Evolutionary conservation across 2,797 vertebrate genomes (phyloP).

Genomic region (Xenopus petersii): DNA sequence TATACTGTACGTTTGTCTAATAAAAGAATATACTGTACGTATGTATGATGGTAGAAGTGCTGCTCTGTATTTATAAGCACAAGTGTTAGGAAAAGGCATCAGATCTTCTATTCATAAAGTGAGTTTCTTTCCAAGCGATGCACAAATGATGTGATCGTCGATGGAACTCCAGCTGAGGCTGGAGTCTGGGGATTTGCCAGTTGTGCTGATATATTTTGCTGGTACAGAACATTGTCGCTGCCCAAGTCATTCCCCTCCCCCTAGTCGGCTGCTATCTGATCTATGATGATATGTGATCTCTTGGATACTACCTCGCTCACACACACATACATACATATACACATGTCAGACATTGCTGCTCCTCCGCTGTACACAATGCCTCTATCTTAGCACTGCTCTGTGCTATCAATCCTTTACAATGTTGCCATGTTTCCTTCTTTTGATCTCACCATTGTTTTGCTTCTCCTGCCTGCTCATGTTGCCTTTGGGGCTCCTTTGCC

Average conservation of each 20-base stretch:
- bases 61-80: no score
- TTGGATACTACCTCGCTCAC: conserved; percentile 57
- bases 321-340: conserved; percentile 51
- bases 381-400: conserved; percentile 57
- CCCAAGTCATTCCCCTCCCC: conserved; percentile 62
- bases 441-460: conserved; percentile 73
- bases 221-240: conserved; percentile 58
- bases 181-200: conserved; percentile 4
- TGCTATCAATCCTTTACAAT: conserved; percentile 66
- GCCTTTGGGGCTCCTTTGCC: conserved; percentile 77
- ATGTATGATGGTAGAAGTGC: no score
- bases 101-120: no score
- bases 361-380: conserved; percentile 59
- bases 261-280: conserved; percentile 73
- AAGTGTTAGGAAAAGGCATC: no score
- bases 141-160: background rate
- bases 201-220: conserved; percentile 30
- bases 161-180: background rate
- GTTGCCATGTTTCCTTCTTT: conserved; percentile 77
- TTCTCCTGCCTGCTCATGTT: conserved; percentile 71
- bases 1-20: no score
- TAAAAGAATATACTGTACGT: no score
- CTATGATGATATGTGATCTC: conserved; percentile 78
- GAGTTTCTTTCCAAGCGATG: no score
- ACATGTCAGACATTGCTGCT: conserved; percentile 61